These are phyloP conservation scores for Gerris lacustris DNA, from an alignment of 2,888 invertebrate genomes.

Conservation along the genomic window DNA sequence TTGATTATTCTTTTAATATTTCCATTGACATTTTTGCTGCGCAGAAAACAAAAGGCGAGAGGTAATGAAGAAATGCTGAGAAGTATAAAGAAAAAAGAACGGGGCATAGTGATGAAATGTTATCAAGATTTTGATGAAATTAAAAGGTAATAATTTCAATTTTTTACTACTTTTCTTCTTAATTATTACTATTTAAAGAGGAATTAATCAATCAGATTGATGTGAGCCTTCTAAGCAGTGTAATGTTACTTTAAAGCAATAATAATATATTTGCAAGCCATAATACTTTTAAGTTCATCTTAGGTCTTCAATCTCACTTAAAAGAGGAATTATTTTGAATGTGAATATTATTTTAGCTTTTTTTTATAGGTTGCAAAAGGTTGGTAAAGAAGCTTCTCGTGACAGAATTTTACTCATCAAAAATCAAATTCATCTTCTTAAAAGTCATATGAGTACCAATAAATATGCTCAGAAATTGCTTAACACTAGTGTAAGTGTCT, in stretches of 20 bases:
- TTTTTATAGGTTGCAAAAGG: slow-evolving; percentile 40
- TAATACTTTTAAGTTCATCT: too few relatives aligned
- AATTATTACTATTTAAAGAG: too few relatives aligned
- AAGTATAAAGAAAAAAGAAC: slow-evolving; percentile 52
- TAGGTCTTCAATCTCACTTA: too few relatives aligned
- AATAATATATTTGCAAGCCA: too few relatives aligned
- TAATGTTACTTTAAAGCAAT: too few relatives aligned
- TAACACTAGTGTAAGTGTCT: background rate
- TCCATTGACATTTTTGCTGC: slow-evolving; percentile 10
- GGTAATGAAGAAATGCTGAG: slow-evolving; percentile 46
- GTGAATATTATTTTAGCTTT: too few relatives aligned
- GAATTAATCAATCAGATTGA: too few relatives aligned
- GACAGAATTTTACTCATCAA: slow-evolving; percentile 43
- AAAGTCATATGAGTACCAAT: slow-evolving; percentile 42
- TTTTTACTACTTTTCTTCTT: too few relatives aligned
- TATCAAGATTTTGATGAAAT: slow-evolving; percentile 57
- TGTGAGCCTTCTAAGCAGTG: too few relatives aligned
- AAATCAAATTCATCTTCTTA: slow-evolving; percentile 44
- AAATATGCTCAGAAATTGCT: slow-evolving; percentile 6
- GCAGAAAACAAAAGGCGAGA: slow-evolving; percentile 42
- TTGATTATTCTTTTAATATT: slow-evolving; percentile 20
- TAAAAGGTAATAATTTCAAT: slow-evolving; percentile 40
- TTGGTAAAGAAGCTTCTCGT: slow-evolving; percentile 43
- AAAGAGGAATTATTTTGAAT: too few relatives aligned
- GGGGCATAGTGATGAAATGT: slow-evolving; percentile 50